These are phyloP conservation scores for Cinara cedri DNA, from an alignment of 2,888 invertebrate genomes.

Conservation along the genomic window DNA sequence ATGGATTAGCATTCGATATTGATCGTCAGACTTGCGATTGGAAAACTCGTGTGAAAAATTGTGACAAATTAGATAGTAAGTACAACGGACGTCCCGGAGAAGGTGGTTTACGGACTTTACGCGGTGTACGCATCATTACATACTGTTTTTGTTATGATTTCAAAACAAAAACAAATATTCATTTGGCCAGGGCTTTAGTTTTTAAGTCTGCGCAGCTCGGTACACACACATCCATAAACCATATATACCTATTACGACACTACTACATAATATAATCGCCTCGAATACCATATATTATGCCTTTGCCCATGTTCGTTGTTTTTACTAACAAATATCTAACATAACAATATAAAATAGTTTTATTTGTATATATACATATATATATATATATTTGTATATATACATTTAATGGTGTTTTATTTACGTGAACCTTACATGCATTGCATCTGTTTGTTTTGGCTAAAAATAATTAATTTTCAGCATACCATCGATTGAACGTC, in stretches of 20 bases:
- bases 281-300: conserved; percentile 30
- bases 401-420: conserved; percentile 39
- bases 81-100: conserved; percentile 55
- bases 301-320: conserved; percentile 50
- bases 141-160: conserved; percentile 1
- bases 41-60: conserved; percentile 96
- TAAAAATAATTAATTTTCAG: conserved; percentile 54
- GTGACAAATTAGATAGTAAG: conserved; percentile 93
- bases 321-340: conserved; percentile 49
- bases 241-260: conserved; percentile 13
- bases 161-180: not conserved
- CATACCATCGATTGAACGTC: conserved; percentile 41
- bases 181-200: conserved; percentile 19
- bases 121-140: conserved; percentile 1
- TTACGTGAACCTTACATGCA: conserved; percentile 42
- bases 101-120: conserved; percentile 42
- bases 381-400: not conserved
- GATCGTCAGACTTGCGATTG: conserved; percentile 94
- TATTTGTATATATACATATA: not conserved
- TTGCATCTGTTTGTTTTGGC: conserved; percentile 54
- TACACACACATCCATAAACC: not conserved
- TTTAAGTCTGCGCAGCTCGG: conserved; percentile 34
- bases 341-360: not conserved
- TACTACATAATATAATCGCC: conserved; percentile 16
- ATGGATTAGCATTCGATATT: conserved; percentile 91